These are phyloP conservation scores for Anomalospiza imberbis DNA, from an alignment of 2,797 vertebrate genomes.

Conservation along the genomic window DNA sequence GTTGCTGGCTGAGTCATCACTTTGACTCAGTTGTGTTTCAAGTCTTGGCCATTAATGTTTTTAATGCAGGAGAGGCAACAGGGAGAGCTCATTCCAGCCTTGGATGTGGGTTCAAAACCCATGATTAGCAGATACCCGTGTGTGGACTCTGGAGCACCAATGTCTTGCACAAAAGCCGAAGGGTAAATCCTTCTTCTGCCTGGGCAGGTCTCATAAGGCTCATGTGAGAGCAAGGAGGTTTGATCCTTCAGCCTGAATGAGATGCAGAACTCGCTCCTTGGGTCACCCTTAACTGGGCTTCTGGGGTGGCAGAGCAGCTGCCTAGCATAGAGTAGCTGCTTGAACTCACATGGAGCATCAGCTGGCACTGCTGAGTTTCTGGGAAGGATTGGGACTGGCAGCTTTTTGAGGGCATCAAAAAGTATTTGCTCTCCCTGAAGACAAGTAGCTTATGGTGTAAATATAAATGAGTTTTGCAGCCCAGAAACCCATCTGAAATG, in stretches of 20 bases:
- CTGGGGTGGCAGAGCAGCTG: background rate
- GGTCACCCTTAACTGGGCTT: background rate
- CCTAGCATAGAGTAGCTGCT: accelerated
- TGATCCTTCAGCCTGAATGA: background rate
- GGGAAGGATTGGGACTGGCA: background rate
- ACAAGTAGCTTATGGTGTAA: background rate
- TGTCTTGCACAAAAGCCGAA: background rate
- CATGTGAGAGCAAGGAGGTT: background rate
- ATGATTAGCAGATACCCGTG: background rate
- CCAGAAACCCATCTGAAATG: background rate
- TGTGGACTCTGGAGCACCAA: background rate
- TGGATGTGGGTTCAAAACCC: background rate
- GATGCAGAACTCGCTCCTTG: background rate
- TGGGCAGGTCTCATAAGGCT: background rate
- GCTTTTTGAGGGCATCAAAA: background rate
- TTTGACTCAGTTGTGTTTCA: background rate
- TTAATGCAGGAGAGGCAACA: background rate
- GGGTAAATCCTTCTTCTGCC: background rate
- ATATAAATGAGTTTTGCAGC: background rate
- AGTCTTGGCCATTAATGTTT: background rate
- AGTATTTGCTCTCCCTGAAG: background rate
- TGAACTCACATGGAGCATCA: background rate
- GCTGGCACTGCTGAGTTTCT: background rate
- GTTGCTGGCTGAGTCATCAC: background rate
- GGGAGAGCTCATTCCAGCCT: background rate